phyloP scores from a whole-genome alignment of 2,113 vertebrate species.

The Siniperca chuatsi region DNA sequence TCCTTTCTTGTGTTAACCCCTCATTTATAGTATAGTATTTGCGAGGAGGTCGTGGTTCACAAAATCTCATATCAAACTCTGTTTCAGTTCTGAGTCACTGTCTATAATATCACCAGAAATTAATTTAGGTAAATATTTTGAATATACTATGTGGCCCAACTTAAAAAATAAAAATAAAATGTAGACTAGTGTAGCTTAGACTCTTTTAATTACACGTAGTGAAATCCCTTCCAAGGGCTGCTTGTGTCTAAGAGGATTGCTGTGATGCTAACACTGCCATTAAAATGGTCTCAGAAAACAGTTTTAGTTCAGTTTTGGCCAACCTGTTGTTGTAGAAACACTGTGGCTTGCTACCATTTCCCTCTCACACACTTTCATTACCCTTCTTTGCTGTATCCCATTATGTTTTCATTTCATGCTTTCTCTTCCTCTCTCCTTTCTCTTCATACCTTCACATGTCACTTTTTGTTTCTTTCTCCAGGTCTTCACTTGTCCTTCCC shows the following conservation, averaged over 20 bases:
- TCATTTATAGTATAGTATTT: neutral
- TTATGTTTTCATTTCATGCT: constrained; percentile 35
- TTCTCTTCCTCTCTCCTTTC: constrained; percentile 16
- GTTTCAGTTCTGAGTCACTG: neutral
- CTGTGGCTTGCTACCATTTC: neutral
- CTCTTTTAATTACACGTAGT: constrained; percentile 35
- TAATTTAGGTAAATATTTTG: neutral
- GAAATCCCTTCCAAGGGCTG: constrained; percentile 21
- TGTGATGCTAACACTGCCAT: constrained; percentile 27
- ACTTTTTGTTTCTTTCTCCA: constrained; percentile 17
- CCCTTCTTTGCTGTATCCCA: neutral
- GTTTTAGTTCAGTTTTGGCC: constrained; percentile 13
- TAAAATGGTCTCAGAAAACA: constrained; percentile 34
- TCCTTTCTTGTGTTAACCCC: neutral
- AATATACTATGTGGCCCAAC: neutral
- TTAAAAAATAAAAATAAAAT: neutral
- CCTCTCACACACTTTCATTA: neutral
- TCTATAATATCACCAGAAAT: neutral
- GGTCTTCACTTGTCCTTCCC: neutral
- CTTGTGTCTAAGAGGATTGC: constrained; percentile 57
- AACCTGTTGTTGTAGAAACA: constrained; percentile 19
- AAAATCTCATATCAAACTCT: neutral
- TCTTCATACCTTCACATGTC: constrained; percentile 39
- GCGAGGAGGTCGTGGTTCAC: neutral
- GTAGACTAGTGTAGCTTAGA: neutral